Percentiles rank a stretch among this genome's conserved stretches.
Evolutionary conservation across 2,888 invertebrate genomes (phyloP).

Genomic region (Lordiphosa fenestrarum): DNA sequence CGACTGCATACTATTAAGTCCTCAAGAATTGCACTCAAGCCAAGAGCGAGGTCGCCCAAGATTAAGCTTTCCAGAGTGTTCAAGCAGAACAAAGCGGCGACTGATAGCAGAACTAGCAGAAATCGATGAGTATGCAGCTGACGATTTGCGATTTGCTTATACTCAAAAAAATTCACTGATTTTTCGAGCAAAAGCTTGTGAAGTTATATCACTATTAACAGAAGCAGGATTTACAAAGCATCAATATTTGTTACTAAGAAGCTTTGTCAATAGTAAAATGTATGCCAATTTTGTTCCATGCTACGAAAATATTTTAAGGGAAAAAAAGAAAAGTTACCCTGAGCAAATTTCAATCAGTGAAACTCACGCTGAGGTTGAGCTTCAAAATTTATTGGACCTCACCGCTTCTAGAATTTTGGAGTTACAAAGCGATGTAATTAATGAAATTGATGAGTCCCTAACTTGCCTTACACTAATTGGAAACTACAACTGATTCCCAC

Average conservation of each 20-base stretch:
- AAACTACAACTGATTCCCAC: not conserved
- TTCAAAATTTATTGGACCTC: too few species aligned
- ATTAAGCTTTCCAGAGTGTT: slow-evolving; percentile 19
- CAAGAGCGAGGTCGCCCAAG: slow-evolving; percentile 8
- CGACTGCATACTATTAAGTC: too few species aligned
- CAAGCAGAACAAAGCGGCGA: slow-evolving; percentile 25
- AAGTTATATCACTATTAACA: too few species aligned
- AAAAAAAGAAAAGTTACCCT: slow-evolving; percentile 11
- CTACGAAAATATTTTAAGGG: slow-evolving; percentile 11
- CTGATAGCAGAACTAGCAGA: slow-evolving; percentile 13
- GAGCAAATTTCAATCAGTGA: slow-evolving; percentile 10
- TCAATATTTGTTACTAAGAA: too few species aligned
- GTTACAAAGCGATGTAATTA: too few species aligned
- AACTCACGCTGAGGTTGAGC: not conserved
- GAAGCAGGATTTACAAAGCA: too few species aligned
- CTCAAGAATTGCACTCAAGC: too few species aligned
- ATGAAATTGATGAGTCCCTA: not conserved
- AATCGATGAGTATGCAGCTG: not conserved
- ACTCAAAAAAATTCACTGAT: slow-evolving; percentile 14
- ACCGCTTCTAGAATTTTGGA: too few species aligned
- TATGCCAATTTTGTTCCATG: slow-evolving; percentile 13
- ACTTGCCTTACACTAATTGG: not conserved
- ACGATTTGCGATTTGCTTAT: slow-evolving; percentile 16
- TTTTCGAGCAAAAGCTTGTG: slow-evolving; percentile 6
- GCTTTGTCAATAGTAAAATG: slow-evolving; percentile 1